Evolutionary conservation across 2,113 vertebrate species (phyloP).

Genomic region (Varanus salvator): DNA sequence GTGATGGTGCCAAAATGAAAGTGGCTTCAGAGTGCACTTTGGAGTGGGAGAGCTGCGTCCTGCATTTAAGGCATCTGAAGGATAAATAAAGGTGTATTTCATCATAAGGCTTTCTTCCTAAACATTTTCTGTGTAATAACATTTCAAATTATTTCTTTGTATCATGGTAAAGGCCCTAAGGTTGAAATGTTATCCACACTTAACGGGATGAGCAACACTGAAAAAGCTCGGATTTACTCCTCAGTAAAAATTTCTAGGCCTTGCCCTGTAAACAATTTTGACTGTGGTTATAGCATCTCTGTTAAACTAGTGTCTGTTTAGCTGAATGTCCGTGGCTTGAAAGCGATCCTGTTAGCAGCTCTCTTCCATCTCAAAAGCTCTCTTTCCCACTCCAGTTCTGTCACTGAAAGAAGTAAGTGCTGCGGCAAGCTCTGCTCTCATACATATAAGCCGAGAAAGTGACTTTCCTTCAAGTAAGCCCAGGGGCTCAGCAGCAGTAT

Average conservation of each 20-base stretch:
- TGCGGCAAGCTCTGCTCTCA: not conserved
- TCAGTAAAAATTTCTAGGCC: not conserved
- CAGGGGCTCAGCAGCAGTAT: too few relatives aligned
- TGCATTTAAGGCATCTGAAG: not conserved
- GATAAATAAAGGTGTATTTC: not conserved
- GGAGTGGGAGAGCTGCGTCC: not conserved
- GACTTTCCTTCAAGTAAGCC: too few relatives aligned
- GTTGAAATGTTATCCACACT: not conserved
- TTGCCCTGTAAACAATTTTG: not conserved
- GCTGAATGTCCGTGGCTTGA: not conserved
- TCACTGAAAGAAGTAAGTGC: not conserved
- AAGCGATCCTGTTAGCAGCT: not conserved
- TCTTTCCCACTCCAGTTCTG: not conserved
- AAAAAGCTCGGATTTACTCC: not conserved
- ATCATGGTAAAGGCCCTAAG: not conserved
- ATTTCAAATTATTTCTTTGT: not conserved
- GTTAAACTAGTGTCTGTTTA: not conserved
- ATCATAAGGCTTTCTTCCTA: not conserved
- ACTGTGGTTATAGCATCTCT: not conserved
- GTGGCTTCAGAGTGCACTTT: not conserved
- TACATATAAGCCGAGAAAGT: too few relatives aligned
- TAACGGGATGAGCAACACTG: not conserved
- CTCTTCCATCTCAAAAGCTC: not conserved
- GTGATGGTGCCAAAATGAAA: too few relatives aligned
- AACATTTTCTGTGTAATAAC: not conserved